Conservation (phyloP, 2,888 invertebrate species). For the Caenorhabditis becei region DNA sequence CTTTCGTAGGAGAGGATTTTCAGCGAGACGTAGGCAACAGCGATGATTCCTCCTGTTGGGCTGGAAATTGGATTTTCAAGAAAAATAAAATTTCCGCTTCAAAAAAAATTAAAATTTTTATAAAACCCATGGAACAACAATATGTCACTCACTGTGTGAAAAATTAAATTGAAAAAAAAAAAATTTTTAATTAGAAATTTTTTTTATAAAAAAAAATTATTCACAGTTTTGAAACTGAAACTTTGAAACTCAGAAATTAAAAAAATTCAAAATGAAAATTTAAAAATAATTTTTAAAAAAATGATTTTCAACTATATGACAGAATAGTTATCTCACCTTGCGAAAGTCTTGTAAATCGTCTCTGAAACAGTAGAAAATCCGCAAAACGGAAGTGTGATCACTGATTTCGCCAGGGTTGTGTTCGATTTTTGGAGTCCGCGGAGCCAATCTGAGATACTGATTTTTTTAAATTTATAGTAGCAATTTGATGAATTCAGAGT, state of each 20-base stretch:
- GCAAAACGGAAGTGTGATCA: constrained; percentile 86
- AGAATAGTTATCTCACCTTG: constrained; percentile 53
- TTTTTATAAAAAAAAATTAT: too few species aligned
- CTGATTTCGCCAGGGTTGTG: constrained; percentile 83
- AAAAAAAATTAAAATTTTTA: not conserved
- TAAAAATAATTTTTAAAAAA: too few species aligned
- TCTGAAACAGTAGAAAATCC: constrained; percentile 67
- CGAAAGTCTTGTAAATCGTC: constrained; percentile 65
- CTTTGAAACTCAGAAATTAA: too few species aligned
- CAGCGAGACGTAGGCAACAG: constrained; percentile 72
- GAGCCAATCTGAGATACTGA: constrained; percentile 73
- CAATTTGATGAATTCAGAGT: too few species aligned
- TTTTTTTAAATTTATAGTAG: too few species aligned
- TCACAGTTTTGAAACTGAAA: too few species aligned
- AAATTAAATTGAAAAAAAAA: too few species aligned
- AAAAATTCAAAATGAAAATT: too few species aligned
- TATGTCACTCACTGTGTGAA: too few species aligned
- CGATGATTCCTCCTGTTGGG: constrained; percentile 70
- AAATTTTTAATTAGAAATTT: too few species aligned
- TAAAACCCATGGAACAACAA: too few species aligned
- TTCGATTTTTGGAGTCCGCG: constrained; percentile 78
- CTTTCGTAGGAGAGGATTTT: constrained; percentile 79
- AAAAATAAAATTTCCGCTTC: not conserved
- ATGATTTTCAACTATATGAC: too few species aligned
- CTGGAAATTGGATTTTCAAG: constrained; percentile 63